phyloP scores from a whole-genome alignment of 2,888 invertebrate species.

The Troilus luridus region DNA sequence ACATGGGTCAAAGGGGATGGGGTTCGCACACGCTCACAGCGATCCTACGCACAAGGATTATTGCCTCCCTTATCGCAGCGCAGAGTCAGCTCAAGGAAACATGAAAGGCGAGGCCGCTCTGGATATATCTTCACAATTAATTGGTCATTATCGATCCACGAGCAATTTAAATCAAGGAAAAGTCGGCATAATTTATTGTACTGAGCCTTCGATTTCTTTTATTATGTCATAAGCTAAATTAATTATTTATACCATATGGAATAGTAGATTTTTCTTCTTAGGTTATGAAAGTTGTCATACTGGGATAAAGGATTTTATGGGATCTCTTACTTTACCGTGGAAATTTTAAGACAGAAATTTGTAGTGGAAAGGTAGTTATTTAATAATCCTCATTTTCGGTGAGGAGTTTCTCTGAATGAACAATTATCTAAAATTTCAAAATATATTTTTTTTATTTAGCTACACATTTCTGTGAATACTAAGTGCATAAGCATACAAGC shows the following conservation, averaged over 20 bases:
- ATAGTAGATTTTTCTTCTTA: too few relatives aligned
- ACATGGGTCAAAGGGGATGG: neutral
- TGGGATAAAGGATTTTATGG: too few relatives aligned
- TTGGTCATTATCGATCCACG: neutral
- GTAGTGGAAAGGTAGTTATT: too few relatives aligned
- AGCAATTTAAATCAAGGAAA: neutral
- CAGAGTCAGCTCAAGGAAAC: neutral
- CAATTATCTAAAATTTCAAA: too few relatives aligned
- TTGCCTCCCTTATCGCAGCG: neutral
- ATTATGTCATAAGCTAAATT: neutral
- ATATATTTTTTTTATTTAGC: too few relatives aligned
- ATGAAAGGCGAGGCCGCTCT: neutral
- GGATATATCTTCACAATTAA: neutral
- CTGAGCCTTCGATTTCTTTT: neutral
- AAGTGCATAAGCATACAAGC: too few relatives aligned
- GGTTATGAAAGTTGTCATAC: too few relatives aligned
- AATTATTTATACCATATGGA: neutral
- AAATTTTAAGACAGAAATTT: too few relatives aligned
- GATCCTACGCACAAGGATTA: neutral
- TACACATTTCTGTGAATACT: too few relatives aligned
- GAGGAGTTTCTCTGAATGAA: too few relatives aligned
- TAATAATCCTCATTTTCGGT: too few relatives aligned
- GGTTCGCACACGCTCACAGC: neutral
- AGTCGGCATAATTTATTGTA: neutral
- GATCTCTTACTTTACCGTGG: too few relatives aligned